Conservation (phyloP, 2,797 vertebrate species). For the Enteromius paludinosus region DNA sequence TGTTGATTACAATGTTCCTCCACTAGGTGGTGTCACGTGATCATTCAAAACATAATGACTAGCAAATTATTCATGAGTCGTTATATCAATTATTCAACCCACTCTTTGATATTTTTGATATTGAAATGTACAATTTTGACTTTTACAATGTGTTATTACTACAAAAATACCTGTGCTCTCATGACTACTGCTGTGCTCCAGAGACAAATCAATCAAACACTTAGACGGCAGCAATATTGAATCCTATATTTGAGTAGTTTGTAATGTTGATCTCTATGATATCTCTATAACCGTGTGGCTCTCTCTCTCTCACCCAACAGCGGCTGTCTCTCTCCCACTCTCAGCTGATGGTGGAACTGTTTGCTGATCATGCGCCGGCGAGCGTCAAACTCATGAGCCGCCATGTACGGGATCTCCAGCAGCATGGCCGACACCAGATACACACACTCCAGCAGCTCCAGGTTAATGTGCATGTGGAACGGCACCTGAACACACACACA, state of each 20-base stretch:
- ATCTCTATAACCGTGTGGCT: too few species aligned
- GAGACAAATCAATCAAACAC: background rate
- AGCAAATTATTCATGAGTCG: too few species aligned
- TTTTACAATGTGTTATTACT: too few species aligned
- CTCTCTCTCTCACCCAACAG: conserved; percentile 74
- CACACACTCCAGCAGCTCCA: conserved; percentile 91
- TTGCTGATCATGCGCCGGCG: conserved; percentile 94
- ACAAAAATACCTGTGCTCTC: too few species aligned
- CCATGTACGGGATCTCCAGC: conserved; percentile 95
- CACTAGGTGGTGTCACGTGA: too few species aligned
- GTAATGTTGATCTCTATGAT: too few species aligned
- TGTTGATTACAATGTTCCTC: too few species aligned
- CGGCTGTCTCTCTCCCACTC: conserved; percentile 91
- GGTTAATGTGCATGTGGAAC: conserved; percentile 95
- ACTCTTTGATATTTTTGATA: too few species aligned
- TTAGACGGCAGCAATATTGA: background rate
- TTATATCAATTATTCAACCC: too few species aligned
- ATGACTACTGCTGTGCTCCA: too few species aligned
- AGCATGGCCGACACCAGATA: conserved; percentile 94
- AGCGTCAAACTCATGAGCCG: conserved; percentile 90
- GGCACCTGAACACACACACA: conserved; percentile 76
- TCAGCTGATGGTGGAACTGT: conserved; percentile 93
- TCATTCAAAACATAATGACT: too few species aligned
- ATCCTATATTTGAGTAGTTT: background rate
- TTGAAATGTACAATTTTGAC: too few species aligned